These are phyloP conservation scores for Galaxea fascicularis DNA, from an alignment of 92 coral and sea anemone species.

Conservation along the genomic window DNA sequence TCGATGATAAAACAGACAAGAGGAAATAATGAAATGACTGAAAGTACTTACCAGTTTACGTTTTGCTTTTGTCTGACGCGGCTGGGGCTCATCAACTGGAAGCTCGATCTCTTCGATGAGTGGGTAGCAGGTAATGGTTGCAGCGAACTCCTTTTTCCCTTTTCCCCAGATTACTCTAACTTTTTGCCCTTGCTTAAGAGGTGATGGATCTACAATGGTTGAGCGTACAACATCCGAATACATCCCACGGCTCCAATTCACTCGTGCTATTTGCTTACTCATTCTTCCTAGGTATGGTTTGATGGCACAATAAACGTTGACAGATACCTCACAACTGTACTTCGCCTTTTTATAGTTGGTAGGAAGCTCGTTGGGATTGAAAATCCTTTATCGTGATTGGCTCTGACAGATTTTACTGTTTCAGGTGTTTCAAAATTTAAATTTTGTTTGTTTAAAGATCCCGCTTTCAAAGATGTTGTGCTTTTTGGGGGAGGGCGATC, in stretches of 20 bases:
- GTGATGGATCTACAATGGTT: neutral
- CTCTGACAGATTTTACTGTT: neutral
- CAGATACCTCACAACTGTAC: neutral
- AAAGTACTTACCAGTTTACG: constrained; percentile 5
- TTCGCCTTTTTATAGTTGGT: neutral
- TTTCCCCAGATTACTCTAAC: constrained; percentile 7
- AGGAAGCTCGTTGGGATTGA: neutral
- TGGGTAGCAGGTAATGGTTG: constrained; percentile 18
- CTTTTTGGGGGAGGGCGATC: neutral
- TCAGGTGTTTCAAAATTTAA: neutral
- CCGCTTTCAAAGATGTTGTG: neutral
- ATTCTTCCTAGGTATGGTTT: neutral
- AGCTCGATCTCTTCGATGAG: neutral
- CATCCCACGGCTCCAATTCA: neutral
- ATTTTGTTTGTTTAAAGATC: too few species aligned
- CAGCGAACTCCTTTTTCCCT: neutral
- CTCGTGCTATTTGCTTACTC: constrained; percentile 10
- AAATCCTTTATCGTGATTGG: constrained; percentile 6
- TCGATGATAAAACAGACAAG: neutral
- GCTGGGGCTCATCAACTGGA: neutral
- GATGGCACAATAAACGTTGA: neutral
- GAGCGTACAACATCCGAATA: neutral
- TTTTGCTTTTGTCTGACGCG: neutral
- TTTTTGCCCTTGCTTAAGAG: constrained; percentile 8
- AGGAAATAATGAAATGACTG: constrained; percentile 2